phyloP scores from a whole-genome alignment of 2,888 invertebrate species.

The Xestia c-nigrum region DNA sequence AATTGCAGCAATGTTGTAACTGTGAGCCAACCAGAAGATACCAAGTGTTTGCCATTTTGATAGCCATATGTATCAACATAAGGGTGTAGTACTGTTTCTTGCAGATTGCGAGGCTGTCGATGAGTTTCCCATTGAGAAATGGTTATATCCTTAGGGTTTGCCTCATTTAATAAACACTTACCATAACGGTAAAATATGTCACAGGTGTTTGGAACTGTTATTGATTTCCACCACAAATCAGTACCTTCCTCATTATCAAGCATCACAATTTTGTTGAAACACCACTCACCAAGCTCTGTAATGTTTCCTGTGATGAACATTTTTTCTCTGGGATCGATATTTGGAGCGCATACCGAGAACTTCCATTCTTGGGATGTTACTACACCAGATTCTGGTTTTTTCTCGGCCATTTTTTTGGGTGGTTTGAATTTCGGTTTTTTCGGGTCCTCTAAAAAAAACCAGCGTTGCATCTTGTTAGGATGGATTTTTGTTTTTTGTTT shows the following conservation, averaged over 20 bases:
- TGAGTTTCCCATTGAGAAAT: conserved; percentile 96
- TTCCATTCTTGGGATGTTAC: conserved; percentile 80
- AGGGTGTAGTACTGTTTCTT: conserved; percentile 82
- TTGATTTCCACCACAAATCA: conserved; percentile 91
- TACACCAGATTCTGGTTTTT: conserved; percentile 71
- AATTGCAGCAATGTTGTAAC: conserved; percentile 96
- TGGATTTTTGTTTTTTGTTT: conserved; percentile 34
- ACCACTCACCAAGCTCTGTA: conserved; percentile 93
- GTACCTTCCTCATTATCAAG: conserved; percentile 86
- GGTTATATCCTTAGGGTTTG: conserved; percentile 88
- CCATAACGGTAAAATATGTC: conserved; percentile 94
- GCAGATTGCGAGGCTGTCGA: conserved; percentile 92
- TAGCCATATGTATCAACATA: conserved; percentile 92
- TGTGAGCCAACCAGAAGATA: conserved; percentile 96
- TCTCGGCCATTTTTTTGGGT: conserved; percentile 78
- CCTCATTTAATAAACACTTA: conserved; percentile 92
- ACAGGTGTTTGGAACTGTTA: conserved; percentile 92
- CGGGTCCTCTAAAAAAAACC: conserved; percentile 91
- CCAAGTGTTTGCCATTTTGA: conserved; percentile 89
- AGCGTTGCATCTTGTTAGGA: conserved; percentile 90
- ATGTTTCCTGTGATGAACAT: conserved; percentile 93
- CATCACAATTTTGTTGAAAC: conserved; percentile 90
- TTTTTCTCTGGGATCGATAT: conserved; percentile 91
- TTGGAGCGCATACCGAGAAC: conserved; percentile 88
- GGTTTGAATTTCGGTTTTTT: conserved; percentile 77